Evolutionary conservation across 2,888 invertebrate genomes (phyloP).

Genomic region (Biston stratarius): DNA sequence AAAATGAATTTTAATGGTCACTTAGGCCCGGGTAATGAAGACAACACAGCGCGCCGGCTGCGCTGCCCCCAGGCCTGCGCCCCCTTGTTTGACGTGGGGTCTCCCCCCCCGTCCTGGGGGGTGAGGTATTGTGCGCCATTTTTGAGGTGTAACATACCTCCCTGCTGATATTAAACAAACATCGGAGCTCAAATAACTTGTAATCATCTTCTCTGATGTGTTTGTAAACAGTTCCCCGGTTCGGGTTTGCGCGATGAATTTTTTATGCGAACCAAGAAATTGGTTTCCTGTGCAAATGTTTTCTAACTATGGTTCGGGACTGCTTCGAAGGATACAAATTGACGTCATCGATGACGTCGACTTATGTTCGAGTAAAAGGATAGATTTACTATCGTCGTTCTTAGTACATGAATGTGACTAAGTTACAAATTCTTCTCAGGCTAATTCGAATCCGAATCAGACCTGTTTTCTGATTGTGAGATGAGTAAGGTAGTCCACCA

Average conservation of each 20-base stretch:
- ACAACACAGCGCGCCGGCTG: slow-evolving; percentile 56
- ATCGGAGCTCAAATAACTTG: slow-evolving; percentile 34
- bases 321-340: too few relatives aligned
- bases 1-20: slow-evolving; percentile 82
- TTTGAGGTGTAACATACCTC: slow-evolving; percentile 46
- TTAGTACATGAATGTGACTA: too few relatives aligned
- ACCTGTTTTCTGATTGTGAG: too few relatives aligned
- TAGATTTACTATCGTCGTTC: too few relatives aligned
- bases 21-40: slow-evolving; percentile 72
- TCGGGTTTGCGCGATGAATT: slow-evolving; percentile 33
- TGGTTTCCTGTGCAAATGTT: slow-evolving; percentile 40
- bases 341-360: too few relatives aligned
- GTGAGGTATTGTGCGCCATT: slow-evolving; percentile 22
- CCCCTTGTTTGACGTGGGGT: slow-evolving; percentile 52
- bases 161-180: slow-evolving; percentile 39
- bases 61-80: slow-evolving; percentile 52
- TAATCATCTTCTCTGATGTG: slow-evolving; percentile 42
- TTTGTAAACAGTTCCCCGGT: slow-evolving; percentile 37
- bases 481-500: too few relatives aligned
- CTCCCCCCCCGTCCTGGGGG: slow-evolving; percentile 30
- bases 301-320: slow-evolving; percentile 8
- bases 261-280: slow-evolving; percentile 42
- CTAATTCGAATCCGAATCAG: too few relatives aligned
- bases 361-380: not conserved
- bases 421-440: too few relatives aligned